A percentile compares a stretch with the other conserved stretches of the same genome.
Conservation (phyloP, 2,113 vertebrate genomes). For the Andinoacara biseriatus region DNA sequence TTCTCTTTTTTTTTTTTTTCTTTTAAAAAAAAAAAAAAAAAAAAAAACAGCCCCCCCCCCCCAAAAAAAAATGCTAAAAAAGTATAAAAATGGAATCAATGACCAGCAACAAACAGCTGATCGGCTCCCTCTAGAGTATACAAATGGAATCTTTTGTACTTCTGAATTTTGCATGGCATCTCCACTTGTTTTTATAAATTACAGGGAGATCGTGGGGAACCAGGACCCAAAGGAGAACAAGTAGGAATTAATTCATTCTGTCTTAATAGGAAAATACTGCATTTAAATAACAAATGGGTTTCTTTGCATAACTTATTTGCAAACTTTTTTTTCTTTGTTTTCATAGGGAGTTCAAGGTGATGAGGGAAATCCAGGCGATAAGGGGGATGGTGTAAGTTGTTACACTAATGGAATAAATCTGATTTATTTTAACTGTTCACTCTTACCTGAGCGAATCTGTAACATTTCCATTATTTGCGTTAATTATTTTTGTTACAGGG, state of each 20-base stretch:
- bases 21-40: slow-evolving; percentile 75
- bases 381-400: slow-evolving; percentile 89
- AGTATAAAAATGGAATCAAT: slow-evolving; percentile 9
- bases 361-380: slow-evolving; percentile 91
- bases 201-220: slow-evolving; percentile 89
- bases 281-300: neutral
- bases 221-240: slow-evolving; percentile 92
- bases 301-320: slow-evolving; percentile 17
- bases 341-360: slow-evolving; percentile 89
- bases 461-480: slow-evolving; percentile 12
- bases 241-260: slow-evolving; percentile 72
- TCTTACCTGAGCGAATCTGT: neutral
- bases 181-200: slow-evolving; percentile 17
- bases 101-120: slow-evolving; percentile 3
- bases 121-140: slow-evolving; percentile 52
- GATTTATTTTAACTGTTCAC: neutral
- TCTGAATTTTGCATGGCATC: neutral
- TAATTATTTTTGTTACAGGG: slow-evolving; percentile 80
- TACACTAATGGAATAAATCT: neutral
- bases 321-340: slow-evolving; percentile 21
- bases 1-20: no score
- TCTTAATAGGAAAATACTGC: neutral
- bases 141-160: neutral
- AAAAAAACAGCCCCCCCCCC: neutral
- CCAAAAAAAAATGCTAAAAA: neutral